Evolutionary conservation across 2,113 vertebrate genomes (phyloP), one percentile per base, ranked within the genome.

Genomic region (Pseudois nayaur): DNA sequence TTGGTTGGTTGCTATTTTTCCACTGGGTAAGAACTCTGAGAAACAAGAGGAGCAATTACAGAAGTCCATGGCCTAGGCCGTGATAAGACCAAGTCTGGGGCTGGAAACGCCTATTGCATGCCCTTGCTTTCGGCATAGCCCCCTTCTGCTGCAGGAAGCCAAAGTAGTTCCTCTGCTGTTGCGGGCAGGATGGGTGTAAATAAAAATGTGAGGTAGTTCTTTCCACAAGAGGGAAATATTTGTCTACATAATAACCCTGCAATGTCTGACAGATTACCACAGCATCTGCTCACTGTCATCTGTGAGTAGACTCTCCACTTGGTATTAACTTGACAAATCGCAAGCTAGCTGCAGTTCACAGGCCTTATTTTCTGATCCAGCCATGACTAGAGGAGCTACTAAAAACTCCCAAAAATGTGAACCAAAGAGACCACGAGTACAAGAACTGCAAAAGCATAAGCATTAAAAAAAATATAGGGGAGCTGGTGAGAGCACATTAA

Each of bases 191-290:
- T 21, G 57, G 71, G 57, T 55, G 29, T 93, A 94, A 84, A 87
- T 84, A 94, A 94, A 90, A 87, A 90, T 21, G 71, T 85, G 88
- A 97, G 94, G 97, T 95, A 95, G 93, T 91, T 97, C 87, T 62
- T 92, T 48, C 91, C 93, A 88, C 90, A 89, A 64, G 50, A 93
- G 87, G 88, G 76, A 93, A 97, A 88, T 93, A 93, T 84, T 62
- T 94, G 79, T 94, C 93, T 93, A 89, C 31, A 64, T 78, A 89
- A 48, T 19, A 87, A 67, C 91, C 95, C 87, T 91, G 87, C 25
- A 52, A 83, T 29, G 92, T 71, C 94, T 93, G 88, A 94, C 76
- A 79, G 86, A 85, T 94, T 71, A 74, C 85, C 29, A 81, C 57
- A 93, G 84, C 84, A 95, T 79, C 64, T 92, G 92, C 86, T 95